These are phyloP conservation scores for Ceratitis capitata DNA, from an alignment of 1,140 invertebrate species.

Conservation along the genomic window DNA sequence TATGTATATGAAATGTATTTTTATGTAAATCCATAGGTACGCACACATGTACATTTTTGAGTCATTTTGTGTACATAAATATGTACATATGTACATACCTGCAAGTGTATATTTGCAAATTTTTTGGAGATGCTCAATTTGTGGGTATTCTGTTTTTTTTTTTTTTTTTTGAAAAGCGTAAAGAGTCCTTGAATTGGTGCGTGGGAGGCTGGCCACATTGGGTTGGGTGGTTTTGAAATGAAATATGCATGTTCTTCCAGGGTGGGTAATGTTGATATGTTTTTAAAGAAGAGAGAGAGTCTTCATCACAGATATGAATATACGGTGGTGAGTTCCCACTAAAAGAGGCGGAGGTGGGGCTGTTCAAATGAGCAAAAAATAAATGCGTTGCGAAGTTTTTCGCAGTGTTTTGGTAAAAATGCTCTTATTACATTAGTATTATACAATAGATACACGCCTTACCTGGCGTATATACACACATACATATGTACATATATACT, in stretches of 20 bases:
- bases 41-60: too few species aligned
- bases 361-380: neutral
- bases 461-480: neutral
- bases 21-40: neutral
- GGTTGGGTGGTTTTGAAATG: neutral
- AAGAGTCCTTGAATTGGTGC: neutral
- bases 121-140: neutral
- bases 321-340: neutral
- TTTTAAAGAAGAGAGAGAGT: neutral
- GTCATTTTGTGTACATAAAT: neutral
- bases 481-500: neutral
- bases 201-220: neutral
- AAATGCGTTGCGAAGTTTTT: neutral
- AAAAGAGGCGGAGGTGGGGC: too few species aligned
- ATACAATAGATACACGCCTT: neutral
- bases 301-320: neutral
- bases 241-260: too few species aligned
- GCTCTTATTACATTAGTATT: too few species aligned
- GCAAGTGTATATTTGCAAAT: conserved; percentile 1
- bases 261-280: conserved; percentile 5
- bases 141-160: too few species aligned
- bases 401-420: conserved; percentile 1
- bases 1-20: too few species aligned
- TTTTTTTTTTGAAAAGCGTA: neutral
- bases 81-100: neutral